phyloP scores from a whole-genome alignment of 2,888 invertebrate genomes.

The Formica aserva region DNA sequence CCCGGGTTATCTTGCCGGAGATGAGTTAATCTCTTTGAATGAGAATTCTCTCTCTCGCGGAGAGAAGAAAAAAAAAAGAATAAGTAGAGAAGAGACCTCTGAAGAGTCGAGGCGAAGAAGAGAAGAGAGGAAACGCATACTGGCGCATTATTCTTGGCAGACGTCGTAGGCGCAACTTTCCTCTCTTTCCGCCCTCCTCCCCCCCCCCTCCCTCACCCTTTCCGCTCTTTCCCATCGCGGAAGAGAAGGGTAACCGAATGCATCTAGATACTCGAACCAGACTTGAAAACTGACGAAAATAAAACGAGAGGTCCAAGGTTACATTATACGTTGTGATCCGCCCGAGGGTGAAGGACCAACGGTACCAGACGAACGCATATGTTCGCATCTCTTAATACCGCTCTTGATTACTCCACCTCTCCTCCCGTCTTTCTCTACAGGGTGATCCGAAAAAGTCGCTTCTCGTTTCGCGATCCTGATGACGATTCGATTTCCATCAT shows the following conservation, averaged over 20 bases:
- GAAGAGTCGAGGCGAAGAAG: background rate
- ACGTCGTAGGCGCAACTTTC: slow-evolving; percentile 35
- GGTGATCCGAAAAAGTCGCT: background rate
- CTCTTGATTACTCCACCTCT: slow-evolving; percentile 23
- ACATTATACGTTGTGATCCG: background rate
- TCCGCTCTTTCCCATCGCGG: background rate
- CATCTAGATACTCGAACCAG: slow-evolving; percentile 2
- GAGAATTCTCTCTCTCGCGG: slow-evolving; percentile 16
- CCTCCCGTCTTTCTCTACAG: slow-evolving; percentile 10
- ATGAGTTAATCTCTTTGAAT: slow-evolving; percentile 39
- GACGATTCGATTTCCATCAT: background rate
- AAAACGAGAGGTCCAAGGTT: slow-evolving; percentile 21
- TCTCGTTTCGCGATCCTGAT: background rate
- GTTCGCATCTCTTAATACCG: slow-evolving; percentile 19
- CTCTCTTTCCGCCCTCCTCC: background rate
- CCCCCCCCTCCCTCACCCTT: background rate
- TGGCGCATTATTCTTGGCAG: slow-evolving; percentile 41
- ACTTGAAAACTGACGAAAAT: slow-evolving; percentile 49
- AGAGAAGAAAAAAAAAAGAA: background rate
- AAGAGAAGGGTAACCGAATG: background rate
- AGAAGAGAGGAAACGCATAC: slow-evolving; percentile 36
- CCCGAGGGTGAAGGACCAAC: slow-evolving; percentile 37
- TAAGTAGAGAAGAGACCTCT: background rate
- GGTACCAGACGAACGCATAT: slow-evolving; percentile 5
- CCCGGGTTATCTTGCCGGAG: background rate